These are phyloP conservation scores for Ochropleura leucogaster DNA, from an alignment of 2,888 invertebrate species.

Conservation along the genomic window DNA sequence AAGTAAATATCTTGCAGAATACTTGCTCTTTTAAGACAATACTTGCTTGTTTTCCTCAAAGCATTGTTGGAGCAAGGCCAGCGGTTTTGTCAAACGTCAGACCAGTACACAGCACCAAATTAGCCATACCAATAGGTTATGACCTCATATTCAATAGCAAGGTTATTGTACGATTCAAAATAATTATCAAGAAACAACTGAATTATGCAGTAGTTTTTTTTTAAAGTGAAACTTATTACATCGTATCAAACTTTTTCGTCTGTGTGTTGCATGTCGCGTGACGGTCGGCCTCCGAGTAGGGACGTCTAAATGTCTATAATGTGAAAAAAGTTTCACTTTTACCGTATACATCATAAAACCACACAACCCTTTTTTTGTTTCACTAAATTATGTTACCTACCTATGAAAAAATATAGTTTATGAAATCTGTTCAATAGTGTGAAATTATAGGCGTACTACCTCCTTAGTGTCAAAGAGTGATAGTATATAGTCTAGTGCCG, in stretches of 20 bases:
- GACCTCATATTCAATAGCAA: constrained; percentile 33
- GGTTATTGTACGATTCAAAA: constrained; percentile 5
- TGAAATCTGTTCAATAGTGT: not conserved
- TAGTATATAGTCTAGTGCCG: too few relatives aligned
- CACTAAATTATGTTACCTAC: too few relatives aligned
- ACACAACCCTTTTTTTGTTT: too few relatives aligned
- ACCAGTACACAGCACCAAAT: constrained; percentile 28
- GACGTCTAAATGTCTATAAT: too few relatives aligned
- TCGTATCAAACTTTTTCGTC: not conserved
- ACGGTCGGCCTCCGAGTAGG: too few relatives aligned
- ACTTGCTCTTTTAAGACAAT: not conserved
- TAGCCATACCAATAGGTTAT: constrained; percentile 20
- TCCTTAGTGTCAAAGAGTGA: too few relatives aligned
- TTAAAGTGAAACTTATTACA: not conserved
- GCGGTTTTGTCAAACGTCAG: constrained; percentile 25
- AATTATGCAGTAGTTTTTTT: not conserved
- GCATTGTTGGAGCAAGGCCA: constrained; percentile 45
- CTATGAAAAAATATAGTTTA: too few relatives aligned
- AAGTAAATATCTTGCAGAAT: not conserved
- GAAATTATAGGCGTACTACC: not conserved
- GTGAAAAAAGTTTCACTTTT: not conserved
- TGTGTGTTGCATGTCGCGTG: too few relatives aligned
- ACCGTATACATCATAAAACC: too few relatives aligned
- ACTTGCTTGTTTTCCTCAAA: constrained; percentile 41
- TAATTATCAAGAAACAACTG: not conserved